Base-by-base conservation (phyloP, 2,113 vertebrate genomes). In the Todiramphus chloris region DNA sequence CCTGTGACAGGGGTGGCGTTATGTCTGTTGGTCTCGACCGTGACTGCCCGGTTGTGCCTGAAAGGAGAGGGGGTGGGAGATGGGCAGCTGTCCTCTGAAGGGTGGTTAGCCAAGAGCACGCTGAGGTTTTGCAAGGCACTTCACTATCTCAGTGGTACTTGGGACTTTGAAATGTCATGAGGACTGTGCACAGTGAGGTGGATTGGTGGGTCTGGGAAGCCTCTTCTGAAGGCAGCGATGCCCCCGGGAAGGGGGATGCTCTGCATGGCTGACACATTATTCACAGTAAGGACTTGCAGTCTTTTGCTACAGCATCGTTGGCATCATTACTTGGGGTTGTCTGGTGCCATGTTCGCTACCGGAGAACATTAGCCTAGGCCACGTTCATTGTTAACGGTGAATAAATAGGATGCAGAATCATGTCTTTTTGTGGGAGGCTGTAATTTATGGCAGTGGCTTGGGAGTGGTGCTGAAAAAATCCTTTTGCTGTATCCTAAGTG, bases 391-490 rank as follows among this genome's bases (percentile, higher is more conserved):
- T 75, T 81, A 75, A 20, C 83, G 10, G 50, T 43, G 73, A 53
- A 31, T 69, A 82, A 74, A 48, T 19, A 43, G 72, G 60, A 44
- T 83, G 66, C 87, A 87, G 69, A 76, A 60, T 63, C 35, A 1
- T 59, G 60, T 63, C 60, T 75, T 81, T 28, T n/a, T 44, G 13
- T 48, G 74, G 62, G 83, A 68, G 73, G 56, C 1, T 87, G 77
- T 94, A 64, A 94, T 81, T 89, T 50, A 89, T 92, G 70, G 37
- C 68, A 19, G 60, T 5, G 18, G 31, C 87, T 75, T 6, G 3
- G 74, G 43, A 91, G 74, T 39, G 41, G 70, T 60, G 88, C 94
- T 87, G 88, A 25, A 76, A 84, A 88, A 50, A 28, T 37, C 69
- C 62, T 88, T 48, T 60, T 83, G 75, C 91, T 70, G 66, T 74